A percentile compares a stretch with the other conserved stretches of the same genome.
Evolutionary conservation across 1,140 invertebrate species (phyloP).

Genomic region (Plodia interpunctella): DNA sequence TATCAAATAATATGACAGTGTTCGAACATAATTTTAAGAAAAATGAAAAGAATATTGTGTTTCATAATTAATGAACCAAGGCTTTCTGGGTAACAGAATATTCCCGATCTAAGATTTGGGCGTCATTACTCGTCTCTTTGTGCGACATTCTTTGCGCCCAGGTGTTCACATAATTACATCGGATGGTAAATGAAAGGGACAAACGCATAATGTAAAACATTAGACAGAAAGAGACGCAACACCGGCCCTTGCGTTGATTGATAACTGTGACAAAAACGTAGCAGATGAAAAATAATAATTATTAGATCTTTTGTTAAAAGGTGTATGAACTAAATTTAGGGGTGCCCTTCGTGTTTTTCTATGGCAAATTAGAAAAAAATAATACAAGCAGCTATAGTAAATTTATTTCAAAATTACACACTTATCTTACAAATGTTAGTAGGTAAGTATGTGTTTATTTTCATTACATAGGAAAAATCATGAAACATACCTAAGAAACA

Average conservation of each 20-base stretch:
- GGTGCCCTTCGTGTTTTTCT: constrained; percentile 36
- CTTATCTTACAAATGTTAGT: too few species aligned
- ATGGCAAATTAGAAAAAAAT: constrained; percentile 26
- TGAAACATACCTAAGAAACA: too few species aligned
- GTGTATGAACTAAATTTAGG: constrained; percentile 59
- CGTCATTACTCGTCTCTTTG: constrained; percentile 74
- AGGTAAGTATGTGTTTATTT: too few species aligned
- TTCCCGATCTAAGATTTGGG: constrained; percentile 71
- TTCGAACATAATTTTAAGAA: constrained; percentile 67
- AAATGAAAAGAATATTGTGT: constrained; percentile 73
- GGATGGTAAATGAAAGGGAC: constrained; percentile 44
- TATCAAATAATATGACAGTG: constrained; percentile 72
- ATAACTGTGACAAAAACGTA: constrained; percentile 77
- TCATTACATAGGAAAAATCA: too few species aligned
- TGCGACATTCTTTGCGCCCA: constrained; percentile 75
- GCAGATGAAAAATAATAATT: constrained; percentile 77
- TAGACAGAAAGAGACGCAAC: constrained; percentile 35
- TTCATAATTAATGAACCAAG: constrained; percentile 76
- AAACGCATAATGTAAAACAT: constrained; percentile 24
- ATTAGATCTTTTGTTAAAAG: constrained; percentile 72
- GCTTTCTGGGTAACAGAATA: constrained; percentile 73
- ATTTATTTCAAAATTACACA: too few species aligned
- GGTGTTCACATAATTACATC: constrained; percentile 75
- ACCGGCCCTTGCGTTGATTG: constrained; percentile 68
- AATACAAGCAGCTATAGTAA: too few species aligned